Evolutionary conservation across 2,113 vertebrate species (phyloP).

Genomic region (Oreochromis spilurus): DNA sequence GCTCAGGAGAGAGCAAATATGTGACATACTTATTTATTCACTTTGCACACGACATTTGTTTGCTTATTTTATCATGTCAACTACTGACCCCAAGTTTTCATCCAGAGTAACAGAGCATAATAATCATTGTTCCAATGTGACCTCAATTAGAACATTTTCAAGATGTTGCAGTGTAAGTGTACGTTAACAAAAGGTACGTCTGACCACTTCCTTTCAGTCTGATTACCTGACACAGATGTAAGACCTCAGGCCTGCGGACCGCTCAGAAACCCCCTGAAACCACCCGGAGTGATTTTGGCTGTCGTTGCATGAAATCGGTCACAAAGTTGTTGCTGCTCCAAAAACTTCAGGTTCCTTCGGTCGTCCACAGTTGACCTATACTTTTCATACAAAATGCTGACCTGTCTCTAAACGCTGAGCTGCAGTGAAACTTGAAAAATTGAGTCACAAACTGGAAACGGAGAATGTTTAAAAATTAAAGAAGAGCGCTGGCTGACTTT

Average conservation of each 20-base stretch:
- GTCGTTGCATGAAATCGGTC: fast-evolving
- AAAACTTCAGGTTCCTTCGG: not conserved
- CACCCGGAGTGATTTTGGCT: not conserved
- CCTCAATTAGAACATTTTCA: not conserved
- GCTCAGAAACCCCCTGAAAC: not conserved
- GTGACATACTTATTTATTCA: not conserved
- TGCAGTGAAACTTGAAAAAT: not conserved
- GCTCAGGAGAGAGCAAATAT: not conserved
- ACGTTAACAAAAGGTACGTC: not conserved
- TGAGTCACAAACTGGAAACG: not conserved
- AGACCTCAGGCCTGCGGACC: not conserved
- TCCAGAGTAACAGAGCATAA: fast-evolving
- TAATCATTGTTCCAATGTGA: not conserved
- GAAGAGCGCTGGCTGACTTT: not conserved
- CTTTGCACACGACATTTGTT: not conserved
- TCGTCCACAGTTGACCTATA: not conserved
- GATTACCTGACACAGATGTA: not conserved
- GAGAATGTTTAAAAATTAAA: not conserved
- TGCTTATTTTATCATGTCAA: not conserved
- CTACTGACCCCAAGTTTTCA: not conserved
- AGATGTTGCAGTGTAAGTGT: not conserved
- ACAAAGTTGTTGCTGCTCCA: not conserved
- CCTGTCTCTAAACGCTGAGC: not conserved
- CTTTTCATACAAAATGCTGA: not conserved
- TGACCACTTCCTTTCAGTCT: not conserved